phyloP scores from a whole-genome alignment of 1,140 invertebrate species.

The Pissodes strobi region DNA sequence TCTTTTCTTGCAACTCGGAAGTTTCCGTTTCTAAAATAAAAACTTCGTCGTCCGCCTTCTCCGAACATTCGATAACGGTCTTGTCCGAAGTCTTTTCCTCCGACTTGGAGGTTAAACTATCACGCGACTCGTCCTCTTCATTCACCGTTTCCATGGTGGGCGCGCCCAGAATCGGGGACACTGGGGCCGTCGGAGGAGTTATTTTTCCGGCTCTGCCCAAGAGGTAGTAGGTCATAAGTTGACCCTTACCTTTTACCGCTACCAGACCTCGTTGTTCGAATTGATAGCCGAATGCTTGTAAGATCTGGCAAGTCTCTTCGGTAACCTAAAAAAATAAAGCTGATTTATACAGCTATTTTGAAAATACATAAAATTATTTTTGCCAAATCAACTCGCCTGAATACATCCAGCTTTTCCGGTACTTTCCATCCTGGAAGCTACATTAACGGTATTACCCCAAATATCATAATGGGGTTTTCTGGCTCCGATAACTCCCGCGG shows the following conservation, averaged over 20 bases:
- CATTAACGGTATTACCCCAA: conserved; percentile 96
- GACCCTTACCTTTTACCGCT: conserved; percentile 92
- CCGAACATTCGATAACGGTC: conserved; percentile 53
- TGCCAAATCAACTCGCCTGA: too few species aligned
- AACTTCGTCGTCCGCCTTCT: conserved; percentile 47
- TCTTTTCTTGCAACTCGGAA: conserved; percentile 19
- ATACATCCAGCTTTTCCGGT: conserved; percentile 94
- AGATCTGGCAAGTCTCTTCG: conserved; percentile 85
- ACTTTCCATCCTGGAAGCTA: conserved; percentile 94
- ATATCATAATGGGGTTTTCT: conserved; percentile 96
- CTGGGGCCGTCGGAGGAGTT: conserved; percentile 51
- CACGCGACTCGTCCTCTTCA: conserved; percentile 52
- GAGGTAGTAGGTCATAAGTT: conserved; percentile 93
- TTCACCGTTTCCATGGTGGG: conserved; percentile 48
- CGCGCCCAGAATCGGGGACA: conserved; percentile 42
- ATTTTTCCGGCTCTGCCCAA: conserved; percentile 72
- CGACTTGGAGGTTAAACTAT: conserved; percentile 50
- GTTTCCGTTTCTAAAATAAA: conserved; percentile 37
- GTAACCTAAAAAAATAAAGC: conserved; percentile 70
- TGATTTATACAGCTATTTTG: too few species aligned
- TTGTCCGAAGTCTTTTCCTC: conserved; percentile 53
- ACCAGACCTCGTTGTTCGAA: conserved; percentile 92
- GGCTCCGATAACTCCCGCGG: conserved; percentile 92
- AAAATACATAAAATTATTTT: too few species aligned
- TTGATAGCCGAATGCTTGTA: conserved; percentile 84